phyloP scores from a whole-genome alignment of 2,113 vertebrate genomes.

The Dendropsophus ebraccatus region DNA sequence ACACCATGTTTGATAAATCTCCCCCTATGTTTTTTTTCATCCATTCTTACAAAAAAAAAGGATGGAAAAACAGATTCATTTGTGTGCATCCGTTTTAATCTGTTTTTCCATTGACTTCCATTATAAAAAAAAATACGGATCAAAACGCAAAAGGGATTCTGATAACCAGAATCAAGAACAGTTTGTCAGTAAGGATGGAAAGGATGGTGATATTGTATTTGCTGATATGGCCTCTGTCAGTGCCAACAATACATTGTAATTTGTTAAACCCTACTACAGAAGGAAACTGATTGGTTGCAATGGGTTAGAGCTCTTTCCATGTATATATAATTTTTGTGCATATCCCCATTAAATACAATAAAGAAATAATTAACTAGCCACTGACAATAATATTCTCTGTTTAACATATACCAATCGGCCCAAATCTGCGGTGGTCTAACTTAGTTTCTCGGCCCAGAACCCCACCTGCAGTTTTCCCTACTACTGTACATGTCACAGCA shows the following conservation, averaged over 20 bases:
- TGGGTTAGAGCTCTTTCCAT: not conserved
- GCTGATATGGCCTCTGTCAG: no score
- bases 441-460: not conserved
- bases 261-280: not conserved
- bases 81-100: no score
- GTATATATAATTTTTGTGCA: not conserved
- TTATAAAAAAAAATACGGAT: no score
- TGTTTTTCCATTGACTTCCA: no score
- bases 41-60: no score
- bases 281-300: not conserved
- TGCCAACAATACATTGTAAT: not conserved
- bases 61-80: no score
- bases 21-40: no score
- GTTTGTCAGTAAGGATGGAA: not conserved
- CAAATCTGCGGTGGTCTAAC: no score
- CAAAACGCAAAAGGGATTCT: not conserved
- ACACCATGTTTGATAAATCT: no score
- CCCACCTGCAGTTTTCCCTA: conserved; percentile 35
- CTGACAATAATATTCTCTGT: not conserved
- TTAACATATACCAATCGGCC: not conserved
- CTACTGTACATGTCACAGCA: conserved; percentile 7
- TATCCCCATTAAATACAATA: not conserved
- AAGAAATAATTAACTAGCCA: no score
- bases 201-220: not conserved
- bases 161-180: not conserved